Conservation (phyloP, 1,140 invertebrate genomes). For the Drosophila kikkawai region DNA sequence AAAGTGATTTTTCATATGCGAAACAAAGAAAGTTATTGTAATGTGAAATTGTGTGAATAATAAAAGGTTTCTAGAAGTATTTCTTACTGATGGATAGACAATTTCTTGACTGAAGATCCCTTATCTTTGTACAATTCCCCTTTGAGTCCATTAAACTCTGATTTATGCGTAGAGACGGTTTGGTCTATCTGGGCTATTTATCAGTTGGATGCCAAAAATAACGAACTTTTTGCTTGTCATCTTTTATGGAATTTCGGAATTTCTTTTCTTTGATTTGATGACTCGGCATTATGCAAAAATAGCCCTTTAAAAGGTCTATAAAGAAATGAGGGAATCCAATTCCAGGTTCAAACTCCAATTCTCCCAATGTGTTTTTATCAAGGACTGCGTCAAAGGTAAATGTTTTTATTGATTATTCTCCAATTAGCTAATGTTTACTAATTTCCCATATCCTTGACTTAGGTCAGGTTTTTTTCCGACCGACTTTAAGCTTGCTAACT, state of each 20-base stretch:
- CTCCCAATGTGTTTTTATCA: background rate
- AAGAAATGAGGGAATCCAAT: background rate
- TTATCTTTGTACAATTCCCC: constrained; percentile 8
- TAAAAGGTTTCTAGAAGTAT: background rate
- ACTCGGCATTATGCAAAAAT: constrained; percentile 40
- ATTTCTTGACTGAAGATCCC: constrained; percentile 4
- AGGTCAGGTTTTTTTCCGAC: constrained; percentile 43
- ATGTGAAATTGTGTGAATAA: constrained; percentile 8
- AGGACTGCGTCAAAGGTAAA: constrained; percentile 19
- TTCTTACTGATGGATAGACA: constrained; percentile 7
- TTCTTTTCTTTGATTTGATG: constrained; percentile 26
- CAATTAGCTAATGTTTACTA: constrained; percentile 44
- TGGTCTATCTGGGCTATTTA: constrained; percentile 12
- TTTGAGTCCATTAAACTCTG: constrained; percentile 14
- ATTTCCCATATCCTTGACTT: constrained; percentile 46
- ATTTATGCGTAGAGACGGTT: background rate
- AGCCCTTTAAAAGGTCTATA: background rate
- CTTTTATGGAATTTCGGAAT: constrained; percentile 16
- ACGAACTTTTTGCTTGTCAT: constrained; percentile 24
- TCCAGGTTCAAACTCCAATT: constrained; percentile 2
- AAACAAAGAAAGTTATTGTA: constrained; percentile 51
- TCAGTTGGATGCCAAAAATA: constrained; percentile 1
- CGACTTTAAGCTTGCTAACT: constrained; percentile 28
- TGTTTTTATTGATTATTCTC: constrained; percentile 17
- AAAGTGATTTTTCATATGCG: constrained; percentile 7